Percentiles rank a stretch among this genome's conserved stretches.
Conservation (phyloP, 2,888 invertebrate genomes). For the Hypomecis punctinalis region DNA sequence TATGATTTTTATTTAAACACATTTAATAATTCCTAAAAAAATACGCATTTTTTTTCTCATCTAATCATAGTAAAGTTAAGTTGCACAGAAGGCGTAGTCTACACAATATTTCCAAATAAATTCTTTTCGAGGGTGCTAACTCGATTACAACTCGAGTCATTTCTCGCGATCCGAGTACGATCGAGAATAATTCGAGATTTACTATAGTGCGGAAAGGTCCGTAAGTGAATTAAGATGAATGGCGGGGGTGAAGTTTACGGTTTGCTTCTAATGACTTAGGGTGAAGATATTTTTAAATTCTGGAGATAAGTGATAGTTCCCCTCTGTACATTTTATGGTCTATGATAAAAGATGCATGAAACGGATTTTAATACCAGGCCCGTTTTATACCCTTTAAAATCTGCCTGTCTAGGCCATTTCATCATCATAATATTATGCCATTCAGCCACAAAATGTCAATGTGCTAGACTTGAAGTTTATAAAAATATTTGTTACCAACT, state of each 20-base stretch:
- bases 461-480: too few relatives aligned
- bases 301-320: constrained; percentile 28
- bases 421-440: too few relatives aligned
- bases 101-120: constrained; percentile 58
- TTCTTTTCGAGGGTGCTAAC: constrained; percentile 54
- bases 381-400: too few relatives aligned
- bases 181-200: constrained; percentile 71
- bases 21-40: too few relatives aligned
- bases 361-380: neutral
- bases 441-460: too few relatives aligned
- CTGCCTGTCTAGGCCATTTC: too few relatives aligned
- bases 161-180: constrained; percentile 70
- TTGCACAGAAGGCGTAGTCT: constrained; percentile 23
- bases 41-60: neutral
- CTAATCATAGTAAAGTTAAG: neutral
- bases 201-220: constrained; percentile 56
- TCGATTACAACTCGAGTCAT: constrained; percentile 75
- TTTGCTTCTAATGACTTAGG: constrained; percentile 37
- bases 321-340: constrained; percentile 4
- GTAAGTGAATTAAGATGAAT: constrained; percentile 77
- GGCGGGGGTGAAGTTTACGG: constrained; percentile 48
- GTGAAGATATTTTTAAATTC: constrained; percentile 29
- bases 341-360: neutral
- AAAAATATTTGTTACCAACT: too few relatives aligned
- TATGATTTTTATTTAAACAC: too few relatives aligned